phyloP scores from a whole-genome alignment of 2,113 vertebrate species.

The Synodontis membranacea region DNA sequence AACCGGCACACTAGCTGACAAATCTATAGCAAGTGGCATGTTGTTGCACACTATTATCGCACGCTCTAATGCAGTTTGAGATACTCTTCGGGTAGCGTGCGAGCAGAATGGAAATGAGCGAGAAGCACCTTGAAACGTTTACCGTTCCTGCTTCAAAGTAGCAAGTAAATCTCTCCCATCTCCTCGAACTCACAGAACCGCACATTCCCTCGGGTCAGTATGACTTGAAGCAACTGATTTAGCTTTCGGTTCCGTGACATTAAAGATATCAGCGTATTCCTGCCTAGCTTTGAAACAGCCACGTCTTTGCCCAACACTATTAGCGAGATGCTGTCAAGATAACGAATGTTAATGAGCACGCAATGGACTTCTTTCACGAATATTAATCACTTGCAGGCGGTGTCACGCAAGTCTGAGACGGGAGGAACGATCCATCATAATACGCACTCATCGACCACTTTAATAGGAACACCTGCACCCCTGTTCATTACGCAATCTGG shows the following conservation, averaged over 20 bases:
- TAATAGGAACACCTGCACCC: not conserved
- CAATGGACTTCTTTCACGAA: not conserved
- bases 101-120: not conserved
- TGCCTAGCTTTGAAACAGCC: not conserved
- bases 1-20: not conserved
- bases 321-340: not conserved
- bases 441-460: not conserved
- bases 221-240: not conserved
- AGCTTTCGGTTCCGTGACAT: not conserved
- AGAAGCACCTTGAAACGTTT: not conserved
- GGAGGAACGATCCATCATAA: not conserved
- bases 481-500: not conserved
- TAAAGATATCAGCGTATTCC: not conserved
- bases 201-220: not conserved
- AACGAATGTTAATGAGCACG: slow-evolving; percentile 1
- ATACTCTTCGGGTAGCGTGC: not conserved
- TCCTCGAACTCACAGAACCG: not conserved
- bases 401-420: not conserved
- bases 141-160: not conserved
- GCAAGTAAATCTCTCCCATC: not conserved
- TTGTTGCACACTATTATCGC: not conserved
- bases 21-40: not conserved
- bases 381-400: not conserved
- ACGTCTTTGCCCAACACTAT: not conserved
- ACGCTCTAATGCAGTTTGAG: not conserved